phyloP scores from a whole-genome alignment of 37 sponge, comb jelly and placozoan species.

The Aplysina aerophoba region DNA sequence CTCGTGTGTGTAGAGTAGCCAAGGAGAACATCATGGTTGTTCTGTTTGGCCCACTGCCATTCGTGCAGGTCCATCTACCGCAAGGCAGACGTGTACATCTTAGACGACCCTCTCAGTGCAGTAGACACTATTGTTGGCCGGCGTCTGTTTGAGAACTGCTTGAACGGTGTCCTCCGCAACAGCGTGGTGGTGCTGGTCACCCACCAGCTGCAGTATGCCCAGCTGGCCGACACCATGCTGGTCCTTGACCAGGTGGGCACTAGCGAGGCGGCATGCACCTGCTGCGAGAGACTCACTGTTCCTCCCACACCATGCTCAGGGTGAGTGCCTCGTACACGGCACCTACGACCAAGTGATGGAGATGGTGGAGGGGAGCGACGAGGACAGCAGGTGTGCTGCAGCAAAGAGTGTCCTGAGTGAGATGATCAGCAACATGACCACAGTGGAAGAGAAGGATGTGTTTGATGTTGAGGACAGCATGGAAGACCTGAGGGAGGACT shows the following conservation, averaged over 20 bases:
- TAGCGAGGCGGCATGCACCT: background rate
- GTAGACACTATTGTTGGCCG: constrained; percentile 81
- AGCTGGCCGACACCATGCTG: constrained; percentile 69
- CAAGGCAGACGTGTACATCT: constrained; percentile 74
- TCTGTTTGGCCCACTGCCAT: no score
- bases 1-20: background rate
- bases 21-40: no score
- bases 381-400: constrained; percentile 4
- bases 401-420: constrained; percentile 18
- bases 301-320: background rate
- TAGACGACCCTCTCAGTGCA: constrained; percentile 92
- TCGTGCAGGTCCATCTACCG: constrained; percentile 69
- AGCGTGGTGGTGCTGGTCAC: constrained; percentile 77
- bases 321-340: background rate
- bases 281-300: background rate
- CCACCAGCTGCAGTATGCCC: constrained; percentile 84
- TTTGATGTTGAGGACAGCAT: constrained; percentile 18
- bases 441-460: background rate
- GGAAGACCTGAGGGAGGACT: background rate
- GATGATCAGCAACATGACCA: constrained; percentile 15
- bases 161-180: constrained; percentile 67
- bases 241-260: constrained; percentile 62
- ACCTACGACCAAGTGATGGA: constrained; percentile 17
- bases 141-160: constrained; percentile 78
- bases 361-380: background rate